Base-by-base conservation (phyloP, 2,888 invertebrate genomes). In the Palloptera scutellata region DNA sequence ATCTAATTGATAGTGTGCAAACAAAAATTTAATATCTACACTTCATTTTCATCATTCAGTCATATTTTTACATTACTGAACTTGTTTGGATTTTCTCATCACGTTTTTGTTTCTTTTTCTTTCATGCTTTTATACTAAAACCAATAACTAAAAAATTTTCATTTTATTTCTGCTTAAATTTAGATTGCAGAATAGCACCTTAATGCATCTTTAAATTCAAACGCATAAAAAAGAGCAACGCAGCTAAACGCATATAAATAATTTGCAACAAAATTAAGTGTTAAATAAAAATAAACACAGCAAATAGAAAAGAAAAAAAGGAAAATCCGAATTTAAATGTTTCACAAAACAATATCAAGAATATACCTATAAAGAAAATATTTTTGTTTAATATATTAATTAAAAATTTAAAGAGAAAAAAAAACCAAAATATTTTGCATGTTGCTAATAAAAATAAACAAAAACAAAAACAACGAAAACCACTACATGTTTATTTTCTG, bases 181-280 rank as follows among this genome's bases (percentile, higher is more conserved):
- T 82, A 85, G 85, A 82, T 84, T 83, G 78, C 84, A 85, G 81
- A 85, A 84, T 81, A 85, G 84, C 82, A 85, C 85, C 78, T 81
- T 85, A 74, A 85, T 85, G 85, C 85, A 85, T 81, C 83, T 85
- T 67, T 85, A 84, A 84, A 78, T 76, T 74, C 70, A 55, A 52
- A 68, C 43, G 66, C 48, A 52, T 55, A 45, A 40, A 61, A 30
- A 58, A 30, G 41, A 57, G 17, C 60, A 45, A 54, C 53, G 42
- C 42, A 17, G 43, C 45, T 41, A 59, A 64, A 40, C 40, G 45
- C 48, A 54, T 17, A 1, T 5, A 40, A 63, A 55, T 55, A 40
- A 17, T 12, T 8, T 10, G 42, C 20, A 61, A 20, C 13, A 17
- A 30, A 30, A 30, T 4, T 30, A 30, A 30, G 30, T 30, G 30